Evolutionary conservation across 2,797 vertebrate genomes (phyloP).

Genomic region (Phaenicophaeus curvirostris): DNA sequence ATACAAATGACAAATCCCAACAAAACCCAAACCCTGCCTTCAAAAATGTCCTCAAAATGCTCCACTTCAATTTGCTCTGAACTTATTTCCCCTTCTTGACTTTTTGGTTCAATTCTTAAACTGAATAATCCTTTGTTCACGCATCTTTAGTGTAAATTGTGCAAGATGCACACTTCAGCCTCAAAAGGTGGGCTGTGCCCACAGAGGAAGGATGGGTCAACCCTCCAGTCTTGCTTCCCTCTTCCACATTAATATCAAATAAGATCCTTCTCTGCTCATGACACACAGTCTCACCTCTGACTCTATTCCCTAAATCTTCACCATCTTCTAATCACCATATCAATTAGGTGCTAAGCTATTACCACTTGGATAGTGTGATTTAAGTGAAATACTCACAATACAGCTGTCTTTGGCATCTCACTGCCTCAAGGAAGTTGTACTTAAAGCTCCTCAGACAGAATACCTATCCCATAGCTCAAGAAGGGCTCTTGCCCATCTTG

Average conservation of each 20-base stretch:
- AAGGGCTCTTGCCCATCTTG: not conserved
- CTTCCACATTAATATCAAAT: not conserved
- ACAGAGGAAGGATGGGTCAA: not conserved
- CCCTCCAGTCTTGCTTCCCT: not conserved
- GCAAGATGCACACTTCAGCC: not conserved
- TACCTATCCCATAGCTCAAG: not conserved
- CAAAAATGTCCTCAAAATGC: not conserved
- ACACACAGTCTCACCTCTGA: not conserved
- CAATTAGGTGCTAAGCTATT: not conserved
- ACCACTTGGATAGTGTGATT: not conserved
- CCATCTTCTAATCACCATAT: not conserved
- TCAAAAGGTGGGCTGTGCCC: not conserved
- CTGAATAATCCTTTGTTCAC: slow-evolving; percentile 32
- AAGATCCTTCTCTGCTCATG: not conserved
- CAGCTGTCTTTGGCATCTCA: not conserved
- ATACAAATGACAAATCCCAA: not conserved
- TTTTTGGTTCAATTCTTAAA: not conserved
- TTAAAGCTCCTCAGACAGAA: not conserved
- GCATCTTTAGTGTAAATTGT: not conserved
- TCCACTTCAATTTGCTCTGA: slow-evolving; percentile 8
- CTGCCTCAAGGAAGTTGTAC: not conserved
- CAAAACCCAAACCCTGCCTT: not conserved
- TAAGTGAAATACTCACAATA: not conserved
- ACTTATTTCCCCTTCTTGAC: not conserved
- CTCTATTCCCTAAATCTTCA: not conserved